A percentile compares a stretch with the other conserved stretches of the same genome.
Conservation (phyloP, 2,113 vertebrate genomes). For the Siphamia tubifer region DNA sequence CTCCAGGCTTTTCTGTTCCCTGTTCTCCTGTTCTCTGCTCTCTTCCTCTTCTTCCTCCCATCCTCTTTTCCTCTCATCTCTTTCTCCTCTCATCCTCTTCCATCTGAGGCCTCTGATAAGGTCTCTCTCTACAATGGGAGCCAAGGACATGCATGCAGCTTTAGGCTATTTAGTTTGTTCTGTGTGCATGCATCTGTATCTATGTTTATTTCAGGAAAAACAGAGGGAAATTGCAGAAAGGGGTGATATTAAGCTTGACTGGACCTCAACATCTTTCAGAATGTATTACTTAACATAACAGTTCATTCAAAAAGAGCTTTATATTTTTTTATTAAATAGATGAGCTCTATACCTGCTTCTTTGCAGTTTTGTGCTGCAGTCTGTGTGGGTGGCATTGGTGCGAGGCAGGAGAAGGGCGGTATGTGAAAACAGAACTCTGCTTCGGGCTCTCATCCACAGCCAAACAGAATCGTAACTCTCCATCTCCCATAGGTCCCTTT, state of each 20-base stretch:
- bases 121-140: slow-evolving; percentile 61
- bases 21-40: slow-evolving; percentile 59
- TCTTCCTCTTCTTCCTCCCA: slow-evolving; percentile 65
- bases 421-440: slow-evolving; percentile 63
- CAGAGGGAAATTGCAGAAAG: neutral
- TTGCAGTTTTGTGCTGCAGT: slow-evolving; percentile 43
- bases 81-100: slow-evolving; percentile 66
- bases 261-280: neutral
- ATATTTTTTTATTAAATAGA: neutral
- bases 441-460: slow-evolving; percentile 65
- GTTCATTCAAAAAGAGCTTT: slow-evolving; percentile 21
- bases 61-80: slow-evolving; percentile 66
- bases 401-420: slow-evolving; percentile 50
- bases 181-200: neutral
- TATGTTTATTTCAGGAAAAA: neutral
- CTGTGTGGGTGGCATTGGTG: slow-evolving; percentile 62
- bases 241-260: neutral
- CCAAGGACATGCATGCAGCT: slow-evolving; percentile 61
- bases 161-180: slow-evolving; percentile 30
- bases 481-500: slow-evolving; percentile 66
- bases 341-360: slow-evolving; percentile 46
- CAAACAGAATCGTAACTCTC: slow-evolving; percentile 53
- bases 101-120: slow-evolving; percentile 70
- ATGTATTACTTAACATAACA: neutral
- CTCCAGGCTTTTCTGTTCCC: slow-evolving; percentile 72